Conservation (phyloP, 2,888 invertebrate species). For the Drosophila testacea region DNA sequence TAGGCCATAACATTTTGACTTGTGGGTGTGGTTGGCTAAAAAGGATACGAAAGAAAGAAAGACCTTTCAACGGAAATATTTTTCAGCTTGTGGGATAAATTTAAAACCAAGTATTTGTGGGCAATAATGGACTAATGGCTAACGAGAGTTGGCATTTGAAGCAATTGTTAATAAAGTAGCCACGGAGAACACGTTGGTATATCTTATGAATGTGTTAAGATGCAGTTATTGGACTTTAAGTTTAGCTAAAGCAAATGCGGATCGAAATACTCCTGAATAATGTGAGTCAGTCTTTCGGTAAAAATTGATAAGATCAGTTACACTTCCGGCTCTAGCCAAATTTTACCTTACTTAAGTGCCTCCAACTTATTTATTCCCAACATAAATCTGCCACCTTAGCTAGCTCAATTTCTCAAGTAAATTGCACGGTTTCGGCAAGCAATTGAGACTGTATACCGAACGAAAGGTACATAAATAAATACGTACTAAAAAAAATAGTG, state of each 20-base stretch:
- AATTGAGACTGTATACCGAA: constrained; percentile 49
- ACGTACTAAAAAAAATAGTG: constrained; percentile 6
- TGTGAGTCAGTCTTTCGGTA: neutral
- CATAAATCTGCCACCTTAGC: constrained; percentile 9
- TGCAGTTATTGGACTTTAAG: neutral
- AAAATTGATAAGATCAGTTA: neutral
- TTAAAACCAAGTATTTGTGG: constrained; percentile 62
- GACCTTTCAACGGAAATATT: constrained; percentile 28
- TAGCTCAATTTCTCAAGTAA: constrained; percentile 28
- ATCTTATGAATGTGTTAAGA: neutral
- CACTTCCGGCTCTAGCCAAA: neutral
- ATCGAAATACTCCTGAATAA: neutral
- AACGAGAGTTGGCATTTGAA: neutral
- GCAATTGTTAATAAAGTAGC: constrained; percentile 20
- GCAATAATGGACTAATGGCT: constrained; percentile 44
- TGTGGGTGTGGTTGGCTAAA: constrained; percentile 20
- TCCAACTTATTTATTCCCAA: constrained; percentile 16
- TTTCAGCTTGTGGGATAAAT: constrained; percentile 30
- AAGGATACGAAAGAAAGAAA: constrained; percentile 15
- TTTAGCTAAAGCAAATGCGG: neutral
- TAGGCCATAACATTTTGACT: constrained; percentile 68
- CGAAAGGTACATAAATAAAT: constrained; percentile 41
- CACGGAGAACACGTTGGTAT: neutral
- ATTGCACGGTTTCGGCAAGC: constrained; percentile 35
- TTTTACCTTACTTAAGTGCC: too few relatives aligned